These are phyloP conservation scores for Periphyllus acericola DNA, from an alignment of 2,888 invertebrate genomes.

Conservation along the genomic window DNA sequence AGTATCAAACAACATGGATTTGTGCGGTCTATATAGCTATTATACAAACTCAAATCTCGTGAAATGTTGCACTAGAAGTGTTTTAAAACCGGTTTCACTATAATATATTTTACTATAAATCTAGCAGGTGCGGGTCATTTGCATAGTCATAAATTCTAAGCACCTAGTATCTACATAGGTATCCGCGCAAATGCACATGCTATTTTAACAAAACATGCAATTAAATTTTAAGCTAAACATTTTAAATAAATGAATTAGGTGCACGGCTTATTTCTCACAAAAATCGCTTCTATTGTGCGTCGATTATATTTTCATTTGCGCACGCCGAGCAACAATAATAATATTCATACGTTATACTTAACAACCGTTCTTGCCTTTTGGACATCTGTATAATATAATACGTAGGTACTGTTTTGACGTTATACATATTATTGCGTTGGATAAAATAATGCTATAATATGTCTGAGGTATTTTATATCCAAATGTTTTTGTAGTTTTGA, in stretches of 20 bases:
- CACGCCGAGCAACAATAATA: background rate
- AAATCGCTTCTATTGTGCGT: background rate
- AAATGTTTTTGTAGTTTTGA: too few species aligned
- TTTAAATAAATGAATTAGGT: background rate
- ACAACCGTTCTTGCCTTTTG: background rate
- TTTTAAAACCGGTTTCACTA: conserved; percentile 30
- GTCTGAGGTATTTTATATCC: too few species aligned
- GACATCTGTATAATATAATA: too few species aligned
- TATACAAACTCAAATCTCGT: conserved; percentile 1
- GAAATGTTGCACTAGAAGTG: background rate
- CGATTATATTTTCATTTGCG: background rate
- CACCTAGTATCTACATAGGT: background rate
- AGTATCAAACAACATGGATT: conserved; percentile 2
- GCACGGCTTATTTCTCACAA: background rate
- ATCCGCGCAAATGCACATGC: background rate
- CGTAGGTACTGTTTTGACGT: too few species aligned
- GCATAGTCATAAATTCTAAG: conserved; percentile 34
- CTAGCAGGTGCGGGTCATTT: conserved; percentile 38
- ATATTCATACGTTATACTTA: background rate
- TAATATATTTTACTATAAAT: conserved; percentile 1
- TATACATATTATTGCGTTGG: background rate
- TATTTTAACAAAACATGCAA: background rate
- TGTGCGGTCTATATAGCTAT: background rate
- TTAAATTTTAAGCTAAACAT: conserved; percentile 7
- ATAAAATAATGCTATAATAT: background rate